Evolutionary conservation across 2,113 vertebrate genomes (phyloP), one percentile per base, ranked within the genome.

Genomic region (Podiceps cristatus): DNA sequence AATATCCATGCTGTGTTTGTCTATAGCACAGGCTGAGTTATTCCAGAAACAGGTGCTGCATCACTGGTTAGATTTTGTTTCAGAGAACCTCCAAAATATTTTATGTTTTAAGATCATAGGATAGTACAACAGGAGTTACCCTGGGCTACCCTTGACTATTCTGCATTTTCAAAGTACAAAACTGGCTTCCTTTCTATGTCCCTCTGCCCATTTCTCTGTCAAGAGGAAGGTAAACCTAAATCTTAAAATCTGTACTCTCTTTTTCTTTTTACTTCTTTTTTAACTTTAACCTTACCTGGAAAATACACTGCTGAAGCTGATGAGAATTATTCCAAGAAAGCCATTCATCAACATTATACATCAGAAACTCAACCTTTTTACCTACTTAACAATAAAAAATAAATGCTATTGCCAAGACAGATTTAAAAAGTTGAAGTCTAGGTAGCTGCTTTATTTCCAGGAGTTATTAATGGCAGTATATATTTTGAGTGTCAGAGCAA

Each of bases 361-460:
- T 80, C n/a, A 35, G 49, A 79, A 93, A 44, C 45, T 52, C 71
- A 72, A 76, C 20, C 25, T 66, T 27, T 80, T 86, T 35, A 24
- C 59, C 67, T 86, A 53, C 49, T 92, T 80, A 86, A 76, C 25
- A 60, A 35, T 35, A 92, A 95, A 93, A 87, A 62, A 72, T 11
- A 47, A 7, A 44, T 47, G 22, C 10, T 79, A 76, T 73, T 92
- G 23, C 62, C 53, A 50, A 77, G 42, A 58, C 11, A 76, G 53
- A 82, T 92, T 83, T 8, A 78, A 92, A 84, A 88, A 42, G 24
- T 42, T 76, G 63, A 90, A 86, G 82, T 77, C 42, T 66, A 40
- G 29, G 59, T 77, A 73, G 82, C 59, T 83, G 59, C 50, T 93
- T 96, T 96, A 83, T 92, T 90, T 86, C 82, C 55, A 90, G 63